Conservation (phyloP, 2,888 invertebrate genomes). For the Lacanobia oleracea region DNA sequence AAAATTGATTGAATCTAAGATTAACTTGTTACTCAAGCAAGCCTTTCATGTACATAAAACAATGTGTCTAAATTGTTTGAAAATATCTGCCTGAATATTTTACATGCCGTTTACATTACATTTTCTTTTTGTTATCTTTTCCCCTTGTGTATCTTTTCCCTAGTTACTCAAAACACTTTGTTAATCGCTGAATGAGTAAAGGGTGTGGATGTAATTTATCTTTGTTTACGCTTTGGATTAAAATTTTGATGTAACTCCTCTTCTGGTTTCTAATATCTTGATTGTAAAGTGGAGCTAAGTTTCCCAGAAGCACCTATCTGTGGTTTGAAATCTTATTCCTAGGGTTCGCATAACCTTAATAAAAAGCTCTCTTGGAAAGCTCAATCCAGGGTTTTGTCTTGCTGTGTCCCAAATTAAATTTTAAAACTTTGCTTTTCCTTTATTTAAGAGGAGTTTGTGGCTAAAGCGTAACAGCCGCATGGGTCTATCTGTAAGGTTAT, state of each 20-base stretch:
- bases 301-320: background rate
- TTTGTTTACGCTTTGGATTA: background rate
- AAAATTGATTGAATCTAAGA: conserved; percentile 4
- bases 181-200: background rate
- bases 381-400: no score
- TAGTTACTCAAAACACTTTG: conserved; percentile 9
- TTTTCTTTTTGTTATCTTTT: conserved; percentile 33
- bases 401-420: no score
- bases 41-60: conserved; percentile 19
- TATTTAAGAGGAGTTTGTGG: no score
- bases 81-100: conserved; percentile 40
- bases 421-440: no score
- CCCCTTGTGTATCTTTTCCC: conserved; percentile 4
- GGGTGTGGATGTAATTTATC: background rate
- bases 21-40: conserved; percentile 8
- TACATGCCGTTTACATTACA: conserved; percentile 31
- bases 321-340: background rate
- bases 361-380: background rate
- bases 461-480: no score
- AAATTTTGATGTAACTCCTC: conserved; percentile 1
- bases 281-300: background rate
- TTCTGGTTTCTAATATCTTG: no score
- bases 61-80: conserved; percentile 31
- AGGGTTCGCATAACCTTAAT: background rate
- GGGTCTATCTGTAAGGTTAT: no score